Conservation (phyloP, 1,140 invertebrate genomes). For the Anagrus nilaparvatae region DNA sequence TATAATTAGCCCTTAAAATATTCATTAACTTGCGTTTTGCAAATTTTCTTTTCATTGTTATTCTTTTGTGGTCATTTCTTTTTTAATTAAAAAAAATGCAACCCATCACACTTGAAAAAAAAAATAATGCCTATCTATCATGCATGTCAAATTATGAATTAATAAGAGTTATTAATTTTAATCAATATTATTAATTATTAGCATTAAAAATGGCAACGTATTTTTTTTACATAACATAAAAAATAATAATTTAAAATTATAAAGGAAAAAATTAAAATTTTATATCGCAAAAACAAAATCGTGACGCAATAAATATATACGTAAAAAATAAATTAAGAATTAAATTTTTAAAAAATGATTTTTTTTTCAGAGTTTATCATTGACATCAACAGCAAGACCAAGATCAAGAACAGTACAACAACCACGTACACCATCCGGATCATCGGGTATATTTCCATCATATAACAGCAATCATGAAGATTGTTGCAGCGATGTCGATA, state of each 20-base stretch:
- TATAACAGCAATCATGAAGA: conserved; percentile 27
- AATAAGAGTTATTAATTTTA: too few relatives aligned
- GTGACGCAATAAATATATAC: neutral
- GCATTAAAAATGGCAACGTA: neutral
- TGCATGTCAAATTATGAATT: too few relatives aligned
- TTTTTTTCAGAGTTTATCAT: conserved; percentile 38
- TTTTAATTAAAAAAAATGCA: too few relatives aligned
- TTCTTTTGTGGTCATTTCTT: too few relatives aligned
- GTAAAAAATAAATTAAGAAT: neutral
- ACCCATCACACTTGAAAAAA: too few relatives aligned
- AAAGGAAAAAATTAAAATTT: conserved; percentile 1
- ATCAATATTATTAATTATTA: too few relatives aligned
- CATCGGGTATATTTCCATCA: conserved; percentile 21
- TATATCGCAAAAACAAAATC: neutral
- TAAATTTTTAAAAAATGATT: neutral
- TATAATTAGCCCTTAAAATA: too few relatives aligned
- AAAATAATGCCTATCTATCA: too few relatives aligned
- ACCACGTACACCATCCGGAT: conserved; percentile 23
- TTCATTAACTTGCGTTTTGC: too few relatives aligned
- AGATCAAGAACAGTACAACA: conserved; percentile 21
- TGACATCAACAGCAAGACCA: conserved; percentile 38
- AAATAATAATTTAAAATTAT: neutral
- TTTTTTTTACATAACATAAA: neutral
- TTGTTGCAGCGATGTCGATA: conserved; percentile 63
- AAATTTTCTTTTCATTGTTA: too few relatives aligned